phyloP scores from a whole-genome alignment of 2,797 vertebrate species.

The Alauda arvensis region DNA sequence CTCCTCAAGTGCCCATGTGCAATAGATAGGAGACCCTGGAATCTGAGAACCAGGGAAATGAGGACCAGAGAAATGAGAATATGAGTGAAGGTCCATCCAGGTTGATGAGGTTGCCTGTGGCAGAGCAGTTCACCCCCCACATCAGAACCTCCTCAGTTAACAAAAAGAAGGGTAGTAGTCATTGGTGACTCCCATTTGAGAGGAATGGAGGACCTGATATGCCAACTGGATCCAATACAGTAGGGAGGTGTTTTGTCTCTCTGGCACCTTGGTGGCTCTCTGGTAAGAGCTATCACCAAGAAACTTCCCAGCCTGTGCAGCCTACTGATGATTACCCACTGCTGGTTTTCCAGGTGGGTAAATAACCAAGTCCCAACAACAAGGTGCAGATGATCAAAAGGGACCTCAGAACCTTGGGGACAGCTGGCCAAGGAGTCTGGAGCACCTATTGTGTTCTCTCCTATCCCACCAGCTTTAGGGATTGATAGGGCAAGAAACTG shows the following conservation, averaged over 20 bases:
- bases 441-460: neutral
- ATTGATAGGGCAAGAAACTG: neutral
- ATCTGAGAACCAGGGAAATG: neutral
- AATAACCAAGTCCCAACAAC: too few species aligned
- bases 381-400: neutral
- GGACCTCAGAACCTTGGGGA: neutral
- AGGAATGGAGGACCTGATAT: neutral
- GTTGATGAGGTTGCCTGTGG: neutral
- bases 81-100: neutral
- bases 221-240: neutral
- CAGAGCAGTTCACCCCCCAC: neutral
- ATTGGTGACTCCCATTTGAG: neutral
- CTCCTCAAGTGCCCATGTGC: too few species aligned
- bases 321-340: neutral
- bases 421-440: neutral
- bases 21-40: neutral
- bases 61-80: neutral
- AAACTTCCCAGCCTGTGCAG: neutral
- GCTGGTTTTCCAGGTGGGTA: neutral
- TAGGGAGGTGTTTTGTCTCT: neutral
- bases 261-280: too few species aligned
- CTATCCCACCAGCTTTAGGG: neutral
- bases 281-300: neutral
- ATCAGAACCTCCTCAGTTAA: neutral
- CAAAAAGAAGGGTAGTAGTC: neutral